Evolutionary conservation across 2,888 invertebrate genomes (phyloP).

Genomic region (Taphrorychus bicolor): DNA sequence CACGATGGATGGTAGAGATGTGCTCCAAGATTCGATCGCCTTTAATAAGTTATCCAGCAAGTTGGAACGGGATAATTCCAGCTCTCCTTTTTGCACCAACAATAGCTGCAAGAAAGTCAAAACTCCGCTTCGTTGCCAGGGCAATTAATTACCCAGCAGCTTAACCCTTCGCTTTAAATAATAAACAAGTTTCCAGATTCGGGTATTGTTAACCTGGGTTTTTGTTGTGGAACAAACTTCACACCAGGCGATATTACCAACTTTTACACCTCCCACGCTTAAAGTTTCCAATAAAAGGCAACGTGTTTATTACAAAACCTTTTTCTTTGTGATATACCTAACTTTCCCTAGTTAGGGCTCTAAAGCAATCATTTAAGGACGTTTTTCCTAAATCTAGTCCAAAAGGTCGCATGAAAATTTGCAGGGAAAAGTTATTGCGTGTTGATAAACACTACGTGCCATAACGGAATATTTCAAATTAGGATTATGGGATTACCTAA

Average conservation of each 20-base stretch:
- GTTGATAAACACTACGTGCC: constrained; percentile 27
- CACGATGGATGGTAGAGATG: constrained; percentile 16
- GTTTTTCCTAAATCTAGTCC: too few relatives aligned
- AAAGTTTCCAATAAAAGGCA: constrained; percentile 29
- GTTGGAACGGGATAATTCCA: background rate
- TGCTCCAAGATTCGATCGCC: background rate
- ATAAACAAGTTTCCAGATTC: constrained; percentile 1
- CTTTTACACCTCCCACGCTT: constrained; percentile 18
- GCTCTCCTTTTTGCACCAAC: background rate
- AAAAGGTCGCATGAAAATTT: too few relatives aligned
- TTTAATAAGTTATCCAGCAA: background rate
- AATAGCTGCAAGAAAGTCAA: background rate
- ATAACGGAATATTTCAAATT: constrained; percentile 31
- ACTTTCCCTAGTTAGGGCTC: too few relatives aligned
- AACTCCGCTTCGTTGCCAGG: background rate
- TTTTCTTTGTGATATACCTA: too few relatives aligned
- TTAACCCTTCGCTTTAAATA: background rate
- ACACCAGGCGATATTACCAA: constrained; percentile 18
- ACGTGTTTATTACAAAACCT: constrained; percentile 27
- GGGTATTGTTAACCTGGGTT: background rate
- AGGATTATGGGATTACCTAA: constrained; percentile 11
- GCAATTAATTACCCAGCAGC: background rate
- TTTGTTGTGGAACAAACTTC: constrained; percentile 21
- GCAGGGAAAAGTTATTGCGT: constrained; percentile 19
- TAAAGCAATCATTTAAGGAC: too few relatives aligned